These are phyloP conservation scores for Flabesymbios commensalis DNA, from an alignment of 2,888 invertebrate species.

Conservation along the genomic window DNA sequence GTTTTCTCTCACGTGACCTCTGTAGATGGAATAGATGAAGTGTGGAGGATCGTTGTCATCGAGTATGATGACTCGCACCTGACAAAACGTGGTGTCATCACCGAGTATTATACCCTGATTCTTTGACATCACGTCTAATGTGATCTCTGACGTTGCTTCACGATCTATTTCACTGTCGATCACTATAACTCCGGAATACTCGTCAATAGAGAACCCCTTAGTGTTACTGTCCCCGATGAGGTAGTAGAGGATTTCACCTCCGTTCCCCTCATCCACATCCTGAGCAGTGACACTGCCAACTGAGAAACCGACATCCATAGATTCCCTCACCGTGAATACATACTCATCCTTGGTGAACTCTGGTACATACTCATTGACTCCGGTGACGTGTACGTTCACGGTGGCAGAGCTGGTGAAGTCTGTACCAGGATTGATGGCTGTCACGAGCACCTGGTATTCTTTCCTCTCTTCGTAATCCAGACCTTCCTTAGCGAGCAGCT, in stretches of 20 bases:
- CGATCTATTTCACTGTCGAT: conserved; percentile 70
- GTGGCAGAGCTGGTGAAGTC: conserved; percentile 19
- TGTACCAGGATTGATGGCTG: conserved; percentile 82
- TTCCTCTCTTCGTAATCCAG: conserved; percentile 88
- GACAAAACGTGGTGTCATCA: conserved; percentile 93
- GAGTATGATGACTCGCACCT: conserved; percentile 89
- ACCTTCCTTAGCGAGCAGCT: conserved; percentile 73
- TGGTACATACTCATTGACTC: conserved; percentile 53
- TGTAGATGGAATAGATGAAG: conserved; percentile 77
- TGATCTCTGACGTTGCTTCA: conserved; percentile 46
- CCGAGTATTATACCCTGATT: conserved; percentile 91
- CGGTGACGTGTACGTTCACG: conserved; percentile 47
- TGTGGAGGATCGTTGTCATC: conserved; percentile 96
- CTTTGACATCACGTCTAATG: conserved; percentile 87
- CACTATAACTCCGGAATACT: conserved; percentile 78
- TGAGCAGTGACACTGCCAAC: conserved; percentile 44
- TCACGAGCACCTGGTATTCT: conserved; percentile 74
- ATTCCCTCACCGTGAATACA: conserved; percentile 49
- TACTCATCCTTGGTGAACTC: conserved; percentile 44
- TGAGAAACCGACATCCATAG: conserved; percentile 41
- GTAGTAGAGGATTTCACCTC: conserved; percentile 76
- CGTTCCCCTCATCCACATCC: conserved; percentile 47
- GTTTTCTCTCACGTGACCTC: conserved; percentile 82
- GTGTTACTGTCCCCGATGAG: conserved; percentile 91
- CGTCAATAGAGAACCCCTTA: conserved; percentile 82